phyloP scores from a whole-genome alignment of 2,888 invertebrate genomes.

The Dendrolimus houi region DNA sequence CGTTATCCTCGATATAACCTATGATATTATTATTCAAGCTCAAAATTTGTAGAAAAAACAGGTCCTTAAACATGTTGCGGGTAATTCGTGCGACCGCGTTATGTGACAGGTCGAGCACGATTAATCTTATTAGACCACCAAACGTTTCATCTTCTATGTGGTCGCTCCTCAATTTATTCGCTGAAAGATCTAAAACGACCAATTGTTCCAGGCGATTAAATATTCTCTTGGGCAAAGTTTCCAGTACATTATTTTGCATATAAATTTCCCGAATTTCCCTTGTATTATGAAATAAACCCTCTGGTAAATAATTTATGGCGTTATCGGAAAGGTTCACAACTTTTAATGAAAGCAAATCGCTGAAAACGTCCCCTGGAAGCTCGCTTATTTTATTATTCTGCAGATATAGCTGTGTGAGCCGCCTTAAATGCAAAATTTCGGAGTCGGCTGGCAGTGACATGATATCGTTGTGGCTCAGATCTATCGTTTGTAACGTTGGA shows the following conservation, averaged over 20 bases:
- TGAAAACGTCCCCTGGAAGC: conserved; percentile 85
- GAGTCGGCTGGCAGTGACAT: conserved; percentile 84
- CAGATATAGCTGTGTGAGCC: conserved; percentile 86
- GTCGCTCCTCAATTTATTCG: conserved; percentile 90
- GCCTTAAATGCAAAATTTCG: conserved; percentile 84
- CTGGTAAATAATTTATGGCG: conserved; percentile 86
- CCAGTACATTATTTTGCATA: conserved; percentile 90
- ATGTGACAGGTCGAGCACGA: conserved; percentile 90
- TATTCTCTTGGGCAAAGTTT: conserved; percentile 87
- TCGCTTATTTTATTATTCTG: conserved; percentile 90
- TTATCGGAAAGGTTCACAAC: conserved; percentile 92
- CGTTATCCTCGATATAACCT: conserved; percentile 88
- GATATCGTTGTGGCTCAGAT: conserved; percentile 88
- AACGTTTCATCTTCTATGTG: conserved; percentile 92
- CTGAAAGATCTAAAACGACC: conserved; percentile 89
- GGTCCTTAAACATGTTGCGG: conserved; percentile 88
- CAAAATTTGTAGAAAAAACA: conserved; percentile 91
- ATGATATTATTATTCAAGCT: conserved; percentile 91
- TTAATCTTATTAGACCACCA: conserved; percentile 88
- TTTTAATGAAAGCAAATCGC: conserved; percentile 85
- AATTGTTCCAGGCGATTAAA: conserved; percentile 91
- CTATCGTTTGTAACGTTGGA: conserved; percentile 85
- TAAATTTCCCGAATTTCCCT: conserved; percentile 89
- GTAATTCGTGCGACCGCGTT: conserved; percentile 88
- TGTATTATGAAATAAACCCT: conserved; percentile 87